Conservation (phyloP, 2,888 invertebrate species). For the Rhogogaster chlorosoma region DNA sequence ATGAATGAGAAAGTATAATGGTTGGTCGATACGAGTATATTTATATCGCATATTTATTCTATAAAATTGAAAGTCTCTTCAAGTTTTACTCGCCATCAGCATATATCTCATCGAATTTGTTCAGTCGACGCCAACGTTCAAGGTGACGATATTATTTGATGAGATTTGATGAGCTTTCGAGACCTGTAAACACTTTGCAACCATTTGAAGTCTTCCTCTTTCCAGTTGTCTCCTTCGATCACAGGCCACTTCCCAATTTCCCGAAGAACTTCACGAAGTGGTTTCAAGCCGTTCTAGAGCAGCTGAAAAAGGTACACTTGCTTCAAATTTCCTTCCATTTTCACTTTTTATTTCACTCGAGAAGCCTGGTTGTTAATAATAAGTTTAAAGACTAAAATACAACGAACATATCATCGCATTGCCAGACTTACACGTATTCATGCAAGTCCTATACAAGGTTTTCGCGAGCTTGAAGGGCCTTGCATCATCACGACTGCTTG, state of each 20-base stretch:
- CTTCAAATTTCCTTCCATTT: background rate
- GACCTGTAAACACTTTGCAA: conserved; percentile 90
- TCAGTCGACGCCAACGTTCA: conserved; percentile 92
- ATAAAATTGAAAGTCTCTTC: background rate
- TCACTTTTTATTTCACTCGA: background rate
- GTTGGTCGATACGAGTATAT: background rate
- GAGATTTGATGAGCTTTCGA: conserved; percentile 89
- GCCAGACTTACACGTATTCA: conserved; percentile 88
- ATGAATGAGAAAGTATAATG: conserved; percentile 58
- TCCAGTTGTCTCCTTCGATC: conserved; percentile 88
- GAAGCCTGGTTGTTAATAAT: background rate
- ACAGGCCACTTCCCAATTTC: conserved; percentile 96
- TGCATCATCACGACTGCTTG: conserved; percentile 80
- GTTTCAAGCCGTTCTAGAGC: conserved; percentile 90
- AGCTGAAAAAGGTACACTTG: conserved; percentile 79
- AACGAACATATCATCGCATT: background rate
- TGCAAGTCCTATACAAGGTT: conserved; percentile 91
- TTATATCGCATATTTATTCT: too few species aligned
- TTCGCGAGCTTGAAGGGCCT: conserved; percentile 89
- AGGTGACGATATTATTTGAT: conserved; percentile 93
- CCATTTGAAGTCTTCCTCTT: conserved; percentile 87
- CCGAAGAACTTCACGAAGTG: conserved; percentile 85
- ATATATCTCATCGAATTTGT: conserved; percentile 92
- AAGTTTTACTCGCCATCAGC: conserved; percentile 85
- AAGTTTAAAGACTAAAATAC: background rate